Evolutionary conservation across 2,888 invertebrate genomes (phyloP).

Genomic region (Caenorhabditis panamensis): DNA sequence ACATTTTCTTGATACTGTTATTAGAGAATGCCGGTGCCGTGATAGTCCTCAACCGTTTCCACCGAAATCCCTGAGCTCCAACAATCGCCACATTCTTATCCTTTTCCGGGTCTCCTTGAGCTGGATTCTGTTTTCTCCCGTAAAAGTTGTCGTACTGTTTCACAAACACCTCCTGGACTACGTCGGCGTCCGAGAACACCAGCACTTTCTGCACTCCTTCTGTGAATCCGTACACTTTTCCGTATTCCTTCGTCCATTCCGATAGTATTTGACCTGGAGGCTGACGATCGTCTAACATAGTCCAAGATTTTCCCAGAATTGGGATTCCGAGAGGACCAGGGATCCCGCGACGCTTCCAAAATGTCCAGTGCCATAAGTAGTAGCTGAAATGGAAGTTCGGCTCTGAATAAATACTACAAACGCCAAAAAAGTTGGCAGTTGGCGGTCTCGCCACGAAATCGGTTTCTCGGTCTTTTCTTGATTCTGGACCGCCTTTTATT

Average conservation of each 20-base stretch:
- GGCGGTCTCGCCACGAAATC: too few species aligned
- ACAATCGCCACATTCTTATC: conserved; percentile 80
- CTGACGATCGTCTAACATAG: conserved; percentile 9
- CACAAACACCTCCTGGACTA: conserved; percentile 82
- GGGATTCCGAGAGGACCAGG: conserved; percentile 58
- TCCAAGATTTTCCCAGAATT: conserved; percentile 55
- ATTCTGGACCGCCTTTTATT: too few species aligned
- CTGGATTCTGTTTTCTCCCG: conserved; percentile 78
- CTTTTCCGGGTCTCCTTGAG: conserved; percentile 70
- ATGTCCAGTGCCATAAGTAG: conserved; percentile 54
- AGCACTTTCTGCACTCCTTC: conserved; percentile 74
- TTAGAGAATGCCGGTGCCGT: conserved; percentile 83
- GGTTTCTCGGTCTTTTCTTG: too few species aligned
- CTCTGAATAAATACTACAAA: not conserved
- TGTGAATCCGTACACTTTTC: conserved; percentile 64
- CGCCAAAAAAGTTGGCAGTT: too few species aligned
- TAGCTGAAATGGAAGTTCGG: conserved; percentile 42
- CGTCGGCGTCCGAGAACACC: conserved; percentile 82
- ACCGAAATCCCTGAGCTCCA: conserved; percentile 82
- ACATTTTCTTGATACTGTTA: conserved; percentile 83
- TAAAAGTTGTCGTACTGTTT: conserved; percentile 82
- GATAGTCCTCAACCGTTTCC: conserved; percentile 84
- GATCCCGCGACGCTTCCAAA: conserved; percentile 65
- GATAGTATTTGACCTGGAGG: conserved; percentile 24
- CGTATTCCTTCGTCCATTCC: conserved; percentile 73